Conservation (phyloP, 2,797 vertebrate species). For the Sus cebifrons region DNA sequence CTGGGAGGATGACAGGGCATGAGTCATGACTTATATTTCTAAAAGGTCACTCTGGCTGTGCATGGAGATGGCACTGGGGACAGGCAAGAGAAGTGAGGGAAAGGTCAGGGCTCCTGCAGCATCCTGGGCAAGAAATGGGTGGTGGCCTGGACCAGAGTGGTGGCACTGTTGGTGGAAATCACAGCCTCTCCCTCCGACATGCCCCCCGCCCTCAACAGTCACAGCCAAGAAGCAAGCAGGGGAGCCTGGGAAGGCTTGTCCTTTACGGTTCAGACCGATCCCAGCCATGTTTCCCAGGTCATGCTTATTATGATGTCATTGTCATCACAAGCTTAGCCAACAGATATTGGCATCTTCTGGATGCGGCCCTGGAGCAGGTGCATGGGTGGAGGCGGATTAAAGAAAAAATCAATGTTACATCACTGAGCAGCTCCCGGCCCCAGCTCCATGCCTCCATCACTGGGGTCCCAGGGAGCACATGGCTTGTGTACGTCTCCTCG, state of each 20-base stretch:
- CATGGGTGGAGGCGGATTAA: neutral
- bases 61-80: neutral
- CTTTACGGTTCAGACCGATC: neutral
- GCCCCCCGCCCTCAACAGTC: accelerated
- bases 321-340: neutral
- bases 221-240: neutral
- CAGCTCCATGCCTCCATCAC: neutral
- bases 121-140: neutral
- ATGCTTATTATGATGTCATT: neutral
- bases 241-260: neutral
- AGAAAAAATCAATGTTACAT: neutral
- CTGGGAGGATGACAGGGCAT: neutral
- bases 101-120: neutral
- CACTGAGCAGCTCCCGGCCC: neutral
- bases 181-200: neutral
- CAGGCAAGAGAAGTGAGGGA: neutral
- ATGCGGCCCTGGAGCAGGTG: neutral
- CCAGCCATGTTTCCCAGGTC: neutral
- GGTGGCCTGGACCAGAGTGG: neutral
- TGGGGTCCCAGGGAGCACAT: neutral
- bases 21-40: conserved; percentile 50
- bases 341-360: neutral
- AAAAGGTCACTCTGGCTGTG: conserved; percentile 49
- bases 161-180: neutral
- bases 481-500: neutral